phyloP scores from a whole-genome alignment of 1,140 invertebrate species.

The Phenacoccus solenopsis region DNA sequence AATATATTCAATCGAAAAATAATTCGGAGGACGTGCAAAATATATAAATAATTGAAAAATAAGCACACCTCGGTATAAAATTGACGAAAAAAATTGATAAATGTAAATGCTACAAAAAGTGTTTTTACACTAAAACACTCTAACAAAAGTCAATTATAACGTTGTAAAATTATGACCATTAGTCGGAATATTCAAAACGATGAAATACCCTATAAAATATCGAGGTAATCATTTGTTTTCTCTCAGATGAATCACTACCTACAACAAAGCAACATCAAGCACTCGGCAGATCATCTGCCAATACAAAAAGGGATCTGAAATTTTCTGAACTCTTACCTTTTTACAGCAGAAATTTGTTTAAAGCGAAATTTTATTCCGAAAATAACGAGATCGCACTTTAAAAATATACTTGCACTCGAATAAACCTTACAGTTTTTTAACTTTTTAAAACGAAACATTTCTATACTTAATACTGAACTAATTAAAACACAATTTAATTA shows the following conservation, averaged over 20 bases:
- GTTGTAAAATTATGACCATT: too few species aligned
- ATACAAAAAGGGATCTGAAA: background rate
- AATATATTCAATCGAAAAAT: too few species aligned
- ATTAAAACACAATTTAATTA: background rate
- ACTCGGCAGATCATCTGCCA: background rate
- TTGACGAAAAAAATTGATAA: too few species aligned
- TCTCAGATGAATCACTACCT: background rate
- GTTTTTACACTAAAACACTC: too few species aligned
- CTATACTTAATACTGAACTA: background rate
- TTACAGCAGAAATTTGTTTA: background rate
- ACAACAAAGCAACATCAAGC: background rate
- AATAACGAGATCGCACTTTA: background rate
- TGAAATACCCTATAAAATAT: background rate
- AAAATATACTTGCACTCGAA: background rate
- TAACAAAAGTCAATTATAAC: too few species aligned
- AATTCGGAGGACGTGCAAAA: too few species aligned
- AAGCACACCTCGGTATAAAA: too few species aligned
- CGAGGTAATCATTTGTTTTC: background rate
- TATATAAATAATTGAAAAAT: too few species aligned
- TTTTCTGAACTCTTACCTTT: background rate
- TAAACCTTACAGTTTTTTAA: background rate
- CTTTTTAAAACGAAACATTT: background rate
- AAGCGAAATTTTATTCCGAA: slow-evolving; percentile 4
- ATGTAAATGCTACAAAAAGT: too few species aligned
- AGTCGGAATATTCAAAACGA: too few species aligned